phyloP scores from a whole-genome alignment of 2,113 vertebrate genomes.

The Numida meleagris region DNA sequence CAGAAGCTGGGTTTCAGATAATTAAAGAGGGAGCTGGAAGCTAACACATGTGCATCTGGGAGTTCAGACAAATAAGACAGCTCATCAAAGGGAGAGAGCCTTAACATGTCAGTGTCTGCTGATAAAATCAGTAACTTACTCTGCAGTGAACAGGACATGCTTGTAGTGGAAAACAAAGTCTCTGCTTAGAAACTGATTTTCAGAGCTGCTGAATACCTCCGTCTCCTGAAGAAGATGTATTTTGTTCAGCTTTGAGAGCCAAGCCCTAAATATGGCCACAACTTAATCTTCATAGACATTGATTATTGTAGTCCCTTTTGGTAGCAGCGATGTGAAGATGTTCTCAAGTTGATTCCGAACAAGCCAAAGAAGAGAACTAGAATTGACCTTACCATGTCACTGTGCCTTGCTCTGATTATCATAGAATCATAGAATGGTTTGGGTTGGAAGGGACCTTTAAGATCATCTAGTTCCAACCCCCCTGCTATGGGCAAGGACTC shows the following conservation, averaged over 20 bases:
- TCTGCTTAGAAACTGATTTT: neutral
- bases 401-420: neutral
- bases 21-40: slow-evolving; percentile 24
- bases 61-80: slow-evolving; percentile 8
- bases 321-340: neutral
- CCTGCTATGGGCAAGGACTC: no score
- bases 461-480: no score
- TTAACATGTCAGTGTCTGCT: neutral
- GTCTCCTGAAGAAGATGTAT: neutral
- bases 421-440: no score
- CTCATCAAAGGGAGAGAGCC: slow-evolving; percentile 34
- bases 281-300: neutral
- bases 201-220: neutral
- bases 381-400: accelerated
- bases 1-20: slow-evolving; percentile 12
- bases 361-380: neutral
- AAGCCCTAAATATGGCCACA: neutral
- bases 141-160: neutral
- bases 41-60: neutral
- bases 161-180: neutral
- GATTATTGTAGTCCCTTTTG: neutral
- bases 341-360: neutral
- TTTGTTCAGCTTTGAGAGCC: neutral
- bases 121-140: slow-evolving; percentile 17
- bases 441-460: no score